Evolutionary conservation across 2,113 vertebrate species (phyloP).

Genomic region (Cygnus atratus): DNA sequence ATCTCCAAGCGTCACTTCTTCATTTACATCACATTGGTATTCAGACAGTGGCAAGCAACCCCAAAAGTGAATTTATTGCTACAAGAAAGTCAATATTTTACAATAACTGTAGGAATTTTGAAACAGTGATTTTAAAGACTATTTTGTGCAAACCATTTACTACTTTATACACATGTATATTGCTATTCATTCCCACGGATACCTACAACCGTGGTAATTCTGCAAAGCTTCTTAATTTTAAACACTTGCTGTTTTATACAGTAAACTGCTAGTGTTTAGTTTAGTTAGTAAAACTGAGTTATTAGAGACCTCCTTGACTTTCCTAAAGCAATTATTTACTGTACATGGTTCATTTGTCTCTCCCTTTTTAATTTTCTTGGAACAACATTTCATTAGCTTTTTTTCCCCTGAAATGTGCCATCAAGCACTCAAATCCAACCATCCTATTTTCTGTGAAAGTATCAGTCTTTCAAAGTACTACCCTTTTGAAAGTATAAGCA

Average conservation of each 20-base stretch:
- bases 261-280: constrained; percentile 22
- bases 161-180: constrained; percentile 37
- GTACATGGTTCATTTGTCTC: neutral
- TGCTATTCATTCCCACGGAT: constrained; percentile 50
- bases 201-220: constrained; percentile 19
- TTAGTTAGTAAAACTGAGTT: constrained; percentile 45
- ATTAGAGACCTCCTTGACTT: constrained; percentile 48
- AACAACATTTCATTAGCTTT: constrained; percentile 36
- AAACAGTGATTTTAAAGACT: constrained; percentile 68
- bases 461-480: neutral
- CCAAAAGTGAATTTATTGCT: constrained; percentile 70
- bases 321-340: constrained; percentile 32
- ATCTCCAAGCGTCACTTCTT: constrained; percentile 19
- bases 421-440: neutral
- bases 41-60: constrained; percentile 37
- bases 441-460: neutral
- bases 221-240: constrained; percentile 28
- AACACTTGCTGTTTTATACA: constrained; percentile 48
- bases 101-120: constrained; percentile 65
- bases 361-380: constrained; percentile 37
- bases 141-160: constrained; percentile 57
- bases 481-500: neutral
- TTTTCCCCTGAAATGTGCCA: constrained; percentile 22
- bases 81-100: constrained; percentile 76
- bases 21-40: constrained; percentile 72